Base-by-base conservation (phyloP, 2,888 invertebrate genomes). In the Gasteruption jaculator region DNA sequence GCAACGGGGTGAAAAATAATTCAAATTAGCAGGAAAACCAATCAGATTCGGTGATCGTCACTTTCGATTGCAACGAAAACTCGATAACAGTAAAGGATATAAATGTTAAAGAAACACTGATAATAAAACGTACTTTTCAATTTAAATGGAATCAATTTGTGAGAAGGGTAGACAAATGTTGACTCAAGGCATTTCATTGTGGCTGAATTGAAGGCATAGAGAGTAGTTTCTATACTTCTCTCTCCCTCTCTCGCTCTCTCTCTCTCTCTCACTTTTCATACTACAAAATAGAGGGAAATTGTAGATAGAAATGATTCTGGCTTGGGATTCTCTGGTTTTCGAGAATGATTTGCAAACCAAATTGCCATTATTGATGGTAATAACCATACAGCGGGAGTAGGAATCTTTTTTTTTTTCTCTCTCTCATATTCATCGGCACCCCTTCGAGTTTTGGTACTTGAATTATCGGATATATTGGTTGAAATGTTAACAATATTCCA, bases 291-390 rank as follows among this genome's bases (percentile, higher is more conserved):
- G 59, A 62, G 63, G 61, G 64, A 66, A 66, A 67, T 66, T 62
- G 61, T 64, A 63, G 62, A 56, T 60, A 61, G 63, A 56, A 61
- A 61, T 60, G 57, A 56, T 49, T 57, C 57, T 56, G 56, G 57
- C 56, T 54, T 55, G 53, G 60, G 60, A 57, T 60, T 56, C 55
- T n/a, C n/a, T n/a, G n/a, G n/a, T n/a, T 55, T 55, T 57, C 55
- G 54, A 55, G 52, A 60, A 45, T 52, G 56, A 67, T 67, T 67
- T 66, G 65, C 66, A 67, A 67, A 65, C 66, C 67, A 67, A 67
- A 67, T 67, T 66, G 66, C 64, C 63, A 67, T 67, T 67, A 67
- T 67, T 66, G 64, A 66, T 66, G 67, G 66, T 67, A 67, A 67
- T 67, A 67, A 65, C 63, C 61, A 61, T 63, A 67, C 63, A 63